Base-by-base conservation (phyloP, 2,888 invertebrate species). In the Cataglyphis rosenhaueri region DNA sequence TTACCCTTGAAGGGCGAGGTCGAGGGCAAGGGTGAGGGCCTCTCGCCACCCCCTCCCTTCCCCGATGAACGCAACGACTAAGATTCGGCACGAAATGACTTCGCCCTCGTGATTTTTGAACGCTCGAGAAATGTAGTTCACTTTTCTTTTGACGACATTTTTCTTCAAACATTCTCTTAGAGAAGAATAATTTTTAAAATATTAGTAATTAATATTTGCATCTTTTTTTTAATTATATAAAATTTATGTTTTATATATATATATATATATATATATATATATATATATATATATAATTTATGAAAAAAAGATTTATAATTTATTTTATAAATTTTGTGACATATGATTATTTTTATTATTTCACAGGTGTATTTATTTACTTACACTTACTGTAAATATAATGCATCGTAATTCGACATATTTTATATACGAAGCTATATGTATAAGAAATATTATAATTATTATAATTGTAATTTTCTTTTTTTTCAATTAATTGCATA, bases 1-100 rank as follows among this genome's bases (percentile, higher is more conserved):
- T 94, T 93, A 92, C 92, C 93, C 92, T 89, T 87, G 86, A 91
- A 92, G 92, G 92, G 87, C 84, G 84, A 59, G 82, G 57, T 70
- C 55, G 74, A 78, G 82, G 83, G 79, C 84, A 21, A 68, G 59
- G 68, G 78, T 70, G 61, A 68, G 57, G 35, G 64, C 44, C 32
- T 55, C n/a, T 15, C 83, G 66, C 79, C 86, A 41, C 84, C 84
- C 81, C 82, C 83, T 32, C 25, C 52, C 66, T 41, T 38, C 44
- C 62, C 32, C 52, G 59, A 61, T 82, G 59, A 65, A 75, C 64
- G 79, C 85, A 68, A 65, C 84, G 85, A 85, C 87, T 21, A 87
- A 89, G 87, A 90, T 89, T 91, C 86, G 84, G 88, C 85, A 86
- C 68, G 62, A 78, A 92, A n/a, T n/a, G n/a, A 88, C 87, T 87